phyloP scores from a whole-genome alignment of 2,113 vertebrate species.

The Thamnaconus septentrionalis region DNA sequence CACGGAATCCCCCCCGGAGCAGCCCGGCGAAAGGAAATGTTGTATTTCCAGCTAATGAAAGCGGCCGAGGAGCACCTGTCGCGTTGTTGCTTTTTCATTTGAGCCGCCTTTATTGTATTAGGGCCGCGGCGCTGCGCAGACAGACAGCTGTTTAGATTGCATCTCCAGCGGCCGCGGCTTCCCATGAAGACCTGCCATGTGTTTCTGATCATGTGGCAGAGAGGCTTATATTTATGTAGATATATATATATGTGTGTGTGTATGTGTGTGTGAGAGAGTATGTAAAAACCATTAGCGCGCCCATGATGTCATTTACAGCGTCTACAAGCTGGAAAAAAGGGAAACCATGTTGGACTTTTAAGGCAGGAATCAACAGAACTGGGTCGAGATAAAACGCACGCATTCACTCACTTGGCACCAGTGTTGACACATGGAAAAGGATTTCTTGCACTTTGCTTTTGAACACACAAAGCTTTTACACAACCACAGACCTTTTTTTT shows the following conservation, averaged over 20 bases:
- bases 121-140: slow-evolving; percentile 1
- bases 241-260: too few species aligned
- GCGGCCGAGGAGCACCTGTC: slow-evolving; percentile 64
- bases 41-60: slow-evolving; percentile 56
- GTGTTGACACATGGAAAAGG: not conserved
- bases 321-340: too few species aligned
- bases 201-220: slow-evolving; percentile 35
- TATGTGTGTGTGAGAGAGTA: too few species aligned
- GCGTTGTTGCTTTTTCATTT: slow-evolving; percentile 65
- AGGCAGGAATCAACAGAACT: too few species aligned
- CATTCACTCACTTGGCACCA: too few species aligned
- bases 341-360: too few species aligned
- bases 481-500: not conserved
- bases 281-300: too few species aligned
- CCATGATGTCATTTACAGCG: too few species aligned
- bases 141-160: slow-evolving; percentile 49
- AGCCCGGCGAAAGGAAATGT: slow-evolving; percentile 63
- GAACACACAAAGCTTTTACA: too few species aligned
- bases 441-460: too few species aligned
- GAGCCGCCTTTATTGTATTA: slow-evolving; percentile 58
- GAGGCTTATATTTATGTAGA: slow-evolving; percentile 7
- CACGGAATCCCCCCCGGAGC: slow-evolving; percentile 50
- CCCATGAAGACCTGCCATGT: slow-evolving; percentile 25
- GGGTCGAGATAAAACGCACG: too few species aligned
- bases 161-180: slow-evolving; percentile 18